Base-by-base conservation (phyloP, 1,140 invertebrate species). In the Drosophila sucinea region DNA sequence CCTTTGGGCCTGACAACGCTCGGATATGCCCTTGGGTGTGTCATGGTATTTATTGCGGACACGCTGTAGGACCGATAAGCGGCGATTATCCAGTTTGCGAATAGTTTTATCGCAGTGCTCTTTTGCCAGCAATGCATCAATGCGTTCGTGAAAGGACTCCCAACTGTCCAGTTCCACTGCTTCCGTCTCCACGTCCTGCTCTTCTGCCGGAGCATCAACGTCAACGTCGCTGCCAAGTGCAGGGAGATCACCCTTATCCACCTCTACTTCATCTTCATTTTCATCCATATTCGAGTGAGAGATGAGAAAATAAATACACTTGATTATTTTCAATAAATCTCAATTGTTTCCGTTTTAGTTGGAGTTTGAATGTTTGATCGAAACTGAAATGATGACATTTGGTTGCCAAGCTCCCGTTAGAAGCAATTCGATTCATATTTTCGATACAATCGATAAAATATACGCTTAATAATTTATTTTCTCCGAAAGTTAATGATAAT, bases 101-200 rank as follows among this genome's bases (percentile, higher is more conserved):
- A 81, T 55, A 3, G 80, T 8, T 17, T 55, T 73, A 27, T 79
- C 77, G 56, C 84, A 90, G 17, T 78, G 75, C 30, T 81, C 67
- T 29, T 70, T 84, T 1, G 55, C 62, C 1, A 84, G 38, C 1
- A 89, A 29, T 0, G 70, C 51, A 47, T 90, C 84, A 11, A 89
- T 78, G 51, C 70, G 85, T 0, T 73, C 74, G 8, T 90, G 76
- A 32, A 89, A 89, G 6, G 84, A 79, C 27, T 72, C 66, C 84
- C 84, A 89, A 38, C 74, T 84, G 44, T 78, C 84, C 8, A 68
- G n/a, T 0, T 64, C 63, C 1, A 58, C 38, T 1, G 38, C 29
- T 0, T 47, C 67, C 1, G 17, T 6, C 27, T 77, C 79, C 0
- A 1, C n/a, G 5, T 72, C 79, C n/a, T 67, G 67, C 29, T 55